phyloP scores from a whole-genome alignment of 2,888 invertebrate species.

The Andrena trimmerana region DNA sequence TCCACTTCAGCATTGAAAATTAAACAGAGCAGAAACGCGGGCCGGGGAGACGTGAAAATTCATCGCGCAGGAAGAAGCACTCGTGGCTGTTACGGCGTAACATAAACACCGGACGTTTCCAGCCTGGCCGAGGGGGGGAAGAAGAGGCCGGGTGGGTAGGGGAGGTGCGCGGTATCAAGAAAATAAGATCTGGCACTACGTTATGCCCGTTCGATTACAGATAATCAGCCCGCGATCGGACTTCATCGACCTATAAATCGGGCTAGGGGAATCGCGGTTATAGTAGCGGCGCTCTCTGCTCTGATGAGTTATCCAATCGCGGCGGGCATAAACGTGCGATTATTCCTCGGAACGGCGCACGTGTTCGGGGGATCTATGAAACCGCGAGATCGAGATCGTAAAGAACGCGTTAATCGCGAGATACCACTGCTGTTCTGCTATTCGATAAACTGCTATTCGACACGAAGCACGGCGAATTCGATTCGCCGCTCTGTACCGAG shows the following conservation, averaged over 20 bases:
- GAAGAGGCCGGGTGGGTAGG: constrained; percentile 5
- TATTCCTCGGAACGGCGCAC: constrained; percentile 53
- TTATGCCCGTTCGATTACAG: constrained; percentile 71
- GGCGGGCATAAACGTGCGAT: constrained; percentile 70
- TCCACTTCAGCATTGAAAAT: neutral
- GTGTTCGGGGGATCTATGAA: constrained; percentile 59
- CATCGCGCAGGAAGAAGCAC: neutral
- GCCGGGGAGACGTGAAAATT: neutral
- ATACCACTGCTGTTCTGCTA: constrained; percentile 3
- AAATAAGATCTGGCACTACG: constrained; percentile 67
- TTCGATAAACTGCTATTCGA: constrained; percentile 26
- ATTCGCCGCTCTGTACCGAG: neutral
- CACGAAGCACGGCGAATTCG: constrained; percentile 36
- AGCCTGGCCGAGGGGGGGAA: neutral
- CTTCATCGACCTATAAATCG: constrained; percentile 79
- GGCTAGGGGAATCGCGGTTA: constrained; percentile 42
- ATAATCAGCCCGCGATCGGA: constrained; percentile 72
- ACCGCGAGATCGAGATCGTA: constrained; percentile 44
- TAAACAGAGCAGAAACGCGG: neutral
- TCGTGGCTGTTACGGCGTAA: constrained; percentile 4
- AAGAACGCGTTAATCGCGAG: constrained; percentile 50
- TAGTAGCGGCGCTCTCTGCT: constrained; percentile 65
- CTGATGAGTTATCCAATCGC: constrained; percentile 75
- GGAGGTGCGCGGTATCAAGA: constrained; percentile 36
- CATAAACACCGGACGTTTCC: constrained; percentile 49